Evolutionary conservation across 1,140 invertebrate species (phyloP).

Genomic region (Drosophila prosaltans): DNA sequence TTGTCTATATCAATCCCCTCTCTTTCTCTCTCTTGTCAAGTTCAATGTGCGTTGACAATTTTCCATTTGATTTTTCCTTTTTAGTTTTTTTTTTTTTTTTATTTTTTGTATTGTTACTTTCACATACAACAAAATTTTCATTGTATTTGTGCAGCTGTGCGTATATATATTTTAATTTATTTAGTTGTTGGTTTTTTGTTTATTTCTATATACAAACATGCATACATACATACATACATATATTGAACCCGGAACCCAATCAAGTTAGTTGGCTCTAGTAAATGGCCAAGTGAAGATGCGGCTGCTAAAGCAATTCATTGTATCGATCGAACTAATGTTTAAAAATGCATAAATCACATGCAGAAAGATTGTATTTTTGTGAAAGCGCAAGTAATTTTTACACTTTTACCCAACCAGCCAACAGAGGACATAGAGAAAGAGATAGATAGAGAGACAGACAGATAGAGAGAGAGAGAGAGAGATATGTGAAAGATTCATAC

Average conservation of each 20-base stretch:
- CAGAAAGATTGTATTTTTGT: constrained; percentile 52
- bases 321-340: constrained; percentile 27
- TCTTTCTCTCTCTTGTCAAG: constrained; percentile 55
- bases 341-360: constrained; percentile 56
- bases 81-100: constrained; percentile 51
- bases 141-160: constrained; percentile 72
- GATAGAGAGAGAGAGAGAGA: constrained; percentile 34
- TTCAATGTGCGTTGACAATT: constrained; percentile 81
- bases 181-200: constrained; percentile 26
- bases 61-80: constrained; percentile 66
- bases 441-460: not conserved
- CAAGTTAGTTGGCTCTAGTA: constrained; percentile 28
- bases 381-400: constrained; percentile 79
- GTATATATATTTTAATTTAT: constrained; percentile 75
- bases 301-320: constrained; percentile 3
- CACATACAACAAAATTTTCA: constrained; percentile 48
- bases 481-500: constrained; percentile 36
- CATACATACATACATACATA: constrained; percentile 15
- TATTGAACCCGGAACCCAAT: constrained; percentile 75
- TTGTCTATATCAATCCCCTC: not conserved
- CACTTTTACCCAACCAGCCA: constrained; percentile 64
- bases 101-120: constrained; percentile 52
- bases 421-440: constrained; percentile 26
- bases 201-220: not conserved
- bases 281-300: constrained; percentile 28